Evolutionary conservation across 2,888 invertebrate genomes (phyloP).

Genomic region (Acrobasis consociella): DNA sequence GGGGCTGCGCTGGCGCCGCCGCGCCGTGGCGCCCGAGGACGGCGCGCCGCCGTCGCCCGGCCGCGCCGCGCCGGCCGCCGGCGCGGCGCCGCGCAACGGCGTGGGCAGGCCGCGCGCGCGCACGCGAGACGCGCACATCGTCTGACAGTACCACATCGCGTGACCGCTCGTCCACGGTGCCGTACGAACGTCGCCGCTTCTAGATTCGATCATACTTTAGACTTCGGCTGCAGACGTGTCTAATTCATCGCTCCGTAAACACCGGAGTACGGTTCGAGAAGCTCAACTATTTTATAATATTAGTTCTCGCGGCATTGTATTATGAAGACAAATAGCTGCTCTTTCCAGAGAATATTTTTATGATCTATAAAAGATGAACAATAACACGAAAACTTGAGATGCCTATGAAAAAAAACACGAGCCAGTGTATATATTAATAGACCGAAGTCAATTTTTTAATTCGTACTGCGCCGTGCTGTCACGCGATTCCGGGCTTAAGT

Average conservation of each 20-base stretch:
- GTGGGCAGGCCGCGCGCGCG: slow-evolving; percentile 30
- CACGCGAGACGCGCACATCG: slow-evolving; percentile 47
- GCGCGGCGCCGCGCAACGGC: slow-evolving; percentile 28
- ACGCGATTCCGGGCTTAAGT: background rate
- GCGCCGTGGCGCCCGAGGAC: slow-evolving; percentile 59
- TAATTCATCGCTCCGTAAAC: background rate
- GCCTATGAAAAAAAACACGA: background rate
- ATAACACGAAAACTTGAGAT: background rate
- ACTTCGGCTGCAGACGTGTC: background rate
- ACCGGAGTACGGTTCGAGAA: too few species aligned
- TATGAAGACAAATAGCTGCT: too few species aligned
- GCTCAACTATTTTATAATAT: too few species aligned
- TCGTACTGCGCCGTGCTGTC: slow-evolving; percentile 3
- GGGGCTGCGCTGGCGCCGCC: slow-evolving; percentile 66
- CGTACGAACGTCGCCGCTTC: background rate
- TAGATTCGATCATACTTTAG: background rate
- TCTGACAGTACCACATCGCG: slow-evolving; percentile 48
- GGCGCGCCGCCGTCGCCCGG: slow-evolving; percentile 29
- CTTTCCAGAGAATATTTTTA: too few species aligned
- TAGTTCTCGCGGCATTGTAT: too few species aligned
- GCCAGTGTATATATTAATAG: background rate
- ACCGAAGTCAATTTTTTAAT: background rate
- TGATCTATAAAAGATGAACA: background rate
- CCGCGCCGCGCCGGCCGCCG: slow-evolving; percentile 24
- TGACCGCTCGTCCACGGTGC: slow-evolving; percentile 30